Evolutionary conservation across 2,888 invertebrate species (phyloP), one percentile per base, ranked within the genome.

Genomic region (Drosophila parthenogenetica): DNA sequence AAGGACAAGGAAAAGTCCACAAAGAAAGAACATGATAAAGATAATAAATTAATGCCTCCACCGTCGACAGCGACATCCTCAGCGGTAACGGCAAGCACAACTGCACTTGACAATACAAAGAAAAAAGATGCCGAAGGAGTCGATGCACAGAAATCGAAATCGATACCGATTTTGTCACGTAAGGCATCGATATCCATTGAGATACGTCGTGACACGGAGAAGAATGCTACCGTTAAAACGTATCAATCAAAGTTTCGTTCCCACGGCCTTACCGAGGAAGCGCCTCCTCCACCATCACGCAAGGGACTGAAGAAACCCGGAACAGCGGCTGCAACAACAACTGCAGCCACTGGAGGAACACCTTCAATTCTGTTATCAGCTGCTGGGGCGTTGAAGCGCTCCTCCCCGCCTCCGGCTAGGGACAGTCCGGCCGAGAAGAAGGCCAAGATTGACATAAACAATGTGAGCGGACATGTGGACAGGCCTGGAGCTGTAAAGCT

Each of bases 211-310:
- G 95, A 95, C 77, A 94, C 95, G 55, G 94, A 94, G 11, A 93
- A 97, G 85, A 96, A 97, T 4, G 97, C 97, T 93, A 98, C 98
- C 40, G 98, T 98, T 0, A 98, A 98, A 94, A 96, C 96, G 14
- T 97, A 96, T 91, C 95, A 97, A 92, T 96, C 97, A 0, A 97
- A 97, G 93, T 97, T 98, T 93, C 94, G 98, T 77, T 97, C 97
- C 53, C 98, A 97, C 86, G 98, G 98, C 39, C 92, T 98, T 58
- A 97, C 96, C 90, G 97, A 98, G 91, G 97, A 96, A 93, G 94
- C 95, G 0, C 96, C 96, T 88, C 96, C 97, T n/a, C 96, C 97
- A 13, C 96, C 96, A 2, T 96, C 97, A 3, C 93, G 96, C 62
- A 94, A 95, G 54, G 93, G 94, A 0, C 91, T 94, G 2, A 94